Conservation (phyloP, 2,113 vertebrate species). For the Opisthocomus hoazin region DNA sequence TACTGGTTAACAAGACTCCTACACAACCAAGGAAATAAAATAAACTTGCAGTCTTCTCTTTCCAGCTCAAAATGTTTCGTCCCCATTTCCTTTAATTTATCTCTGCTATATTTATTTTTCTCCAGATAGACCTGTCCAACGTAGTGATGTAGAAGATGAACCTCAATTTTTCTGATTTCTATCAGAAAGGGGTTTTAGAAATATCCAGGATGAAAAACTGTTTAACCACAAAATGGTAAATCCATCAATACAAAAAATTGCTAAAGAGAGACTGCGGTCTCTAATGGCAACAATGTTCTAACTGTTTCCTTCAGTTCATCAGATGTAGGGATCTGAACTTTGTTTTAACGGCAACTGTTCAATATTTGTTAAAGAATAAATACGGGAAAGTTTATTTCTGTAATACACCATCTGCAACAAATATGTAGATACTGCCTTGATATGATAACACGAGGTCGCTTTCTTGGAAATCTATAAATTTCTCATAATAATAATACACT, state of each 20-base stretch:
- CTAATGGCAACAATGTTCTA: background rate
- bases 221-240: background rate
- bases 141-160: background rate
- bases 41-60: background rate
- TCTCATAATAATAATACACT: background rate
- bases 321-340: background rate
- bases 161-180: background rate
- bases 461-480: constrained; percentile 18
- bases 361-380: background rate
- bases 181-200: background rate
- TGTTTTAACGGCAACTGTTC: background rate
- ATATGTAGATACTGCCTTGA: background rate
- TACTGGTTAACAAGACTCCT: constrained; percentile 28
- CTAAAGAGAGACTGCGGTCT: background rate
- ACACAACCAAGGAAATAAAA: constrained; percentile 44
- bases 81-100: background rate
- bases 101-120: background rate
- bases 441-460: background rate
- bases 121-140: background rate
- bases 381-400: background rate
- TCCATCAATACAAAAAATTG: background rate
- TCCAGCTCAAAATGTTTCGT: background rate
- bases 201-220: background rate
- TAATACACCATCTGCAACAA: background rate
- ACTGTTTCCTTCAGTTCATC: background rate